These are phyloP conservation scores for Hoplodrina blanda DNA, from an alignment of 2,888 invertebrate genomes.

Conservation along the genomic window DNA sequence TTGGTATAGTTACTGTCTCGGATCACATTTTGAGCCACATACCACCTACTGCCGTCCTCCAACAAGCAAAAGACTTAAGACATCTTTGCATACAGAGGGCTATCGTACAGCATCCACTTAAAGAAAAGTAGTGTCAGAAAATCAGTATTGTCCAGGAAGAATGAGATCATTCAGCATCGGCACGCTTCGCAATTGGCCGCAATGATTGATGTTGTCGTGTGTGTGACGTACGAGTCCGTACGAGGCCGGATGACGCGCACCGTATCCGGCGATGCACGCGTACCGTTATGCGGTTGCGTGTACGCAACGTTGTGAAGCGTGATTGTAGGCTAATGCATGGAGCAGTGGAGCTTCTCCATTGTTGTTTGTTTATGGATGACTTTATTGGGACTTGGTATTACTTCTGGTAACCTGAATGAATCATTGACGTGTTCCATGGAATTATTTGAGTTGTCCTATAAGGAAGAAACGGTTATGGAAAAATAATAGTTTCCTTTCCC, in stretches of 20 bases:
- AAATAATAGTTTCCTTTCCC: neutral
- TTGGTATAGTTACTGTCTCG: neutral
- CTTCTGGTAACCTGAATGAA: conserved; percentile 3
- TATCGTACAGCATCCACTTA: neutral
- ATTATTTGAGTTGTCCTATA: neutral
- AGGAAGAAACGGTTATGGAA: neutral
- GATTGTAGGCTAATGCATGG: conserved; percentile 49
- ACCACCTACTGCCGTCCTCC: neutral
- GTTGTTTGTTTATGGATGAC: conserved; percentile 34
- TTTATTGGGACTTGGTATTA: conserved; percentile 11
- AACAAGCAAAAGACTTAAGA: neutral
- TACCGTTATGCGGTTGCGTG: conserved; percentile 64
- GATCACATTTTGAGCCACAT: neutral
- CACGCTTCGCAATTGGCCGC: conserved; percentile 63
- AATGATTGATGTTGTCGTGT: conserved; percentile 66
- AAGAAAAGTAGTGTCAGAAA: conserved; percentile 40
- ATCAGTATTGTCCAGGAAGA: conserved; percentile 60
- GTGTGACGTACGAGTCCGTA: conserved; percentile 46
- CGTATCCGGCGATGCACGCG: conserved; percentile 65
- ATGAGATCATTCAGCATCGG: conserved; percentile 57
- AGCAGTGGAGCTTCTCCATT: conserved; percentile 19
- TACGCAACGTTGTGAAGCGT: conserved; percentile 59
- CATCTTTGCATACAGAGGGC: neutral
- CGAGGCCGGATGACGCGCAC: conserved; percentile 64
- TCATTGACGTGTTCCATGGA: neutral